These are phyloP conservation scores for Sciurus niger DNA, from an alignment of 2,113 vertebrate species.

Conservation along the genomic window DNA sequence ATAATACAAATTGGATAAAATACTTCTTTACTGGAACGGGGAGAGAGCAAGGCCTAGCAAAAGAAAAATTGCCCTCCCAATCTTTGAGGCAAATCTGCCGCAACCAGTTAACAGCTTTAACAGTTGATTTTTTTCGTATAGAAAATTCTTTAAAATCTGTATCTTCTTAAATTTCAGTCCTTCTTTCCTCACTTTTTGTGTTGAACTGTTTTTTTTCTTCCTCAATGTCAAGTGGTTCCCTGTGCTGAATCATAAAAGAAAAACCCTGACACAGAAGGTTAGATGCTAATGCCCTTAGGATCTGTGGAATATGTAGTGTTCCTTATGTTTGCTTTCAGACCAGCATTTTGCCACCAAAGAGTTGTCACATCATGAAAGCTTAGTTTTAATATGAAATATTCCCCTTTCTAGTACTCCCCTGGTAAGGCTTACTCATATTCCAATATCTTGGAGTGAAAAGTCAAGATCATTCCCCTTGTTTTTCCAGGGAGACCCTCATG, in stretches of 20 bases:
- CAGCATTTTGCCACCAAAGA: neutral
- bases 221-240: neutral
- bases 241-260: neutral
- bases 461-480: neutral
- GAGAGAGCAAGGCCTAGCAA: neutral
- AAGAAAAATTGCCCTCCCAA: neutral
- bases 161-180: neutral
- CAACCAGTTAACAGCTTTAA: neutral
- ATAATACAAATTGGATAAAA: neutral
- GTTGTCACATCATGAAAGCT: neutral
- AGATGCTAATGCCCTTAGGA: neutral
- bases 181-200: neutral
- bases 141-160: neutral
- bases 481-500: neutral
- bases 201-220: conserved; percentile 4
- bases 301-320: neutral
- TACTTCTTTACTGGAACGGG: neutral
- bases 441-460: neutral
- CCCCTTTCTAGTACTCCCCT: neutral
- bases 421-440: neutral
- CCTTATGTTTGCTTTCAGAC: neutral
- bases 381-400: too few species aligned
- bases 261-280: neutral
- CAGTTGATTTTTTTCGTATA: too few species aligned
- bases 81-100: neutral